Base-by-base conservation (phyloP, 1,140 invertebrate genomes). In the Lineus longissimus region DNA sequence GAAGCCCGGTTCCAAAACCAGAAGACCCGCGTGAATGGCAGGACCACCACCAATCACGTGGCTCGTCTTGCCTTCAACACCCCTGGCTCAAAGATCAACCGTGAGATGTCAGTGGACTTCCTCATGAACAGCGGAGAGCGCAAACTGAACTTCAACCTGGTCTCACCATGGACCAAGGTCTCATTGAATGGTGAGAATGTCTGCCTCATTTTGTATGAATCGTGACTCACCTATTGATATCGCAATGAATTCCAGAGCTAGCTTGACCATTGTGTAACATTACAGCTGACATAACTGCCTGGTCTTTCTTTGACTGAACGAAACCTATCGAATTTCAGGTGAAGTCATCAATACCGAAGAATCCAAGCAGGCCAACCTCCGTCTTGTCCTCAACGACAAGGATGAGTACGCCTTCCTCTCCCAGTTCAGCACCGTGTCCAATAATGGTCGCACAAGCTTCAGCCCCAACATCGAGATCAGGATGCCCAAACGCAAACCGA, bases 61-160 rank as follows among this genome's bases (percentile, higher is more conserved):
- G 63, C 68, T 31, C 62, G 65, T 60, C 63, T 78, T n/a, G 55
- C 70, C 7, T 78, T 84, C 56, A 74, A 85, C 64, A 86, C 84
- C 11, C 85, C 84, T 1, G 77, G 81, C 19, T 85, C 84, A 4
- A 64, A 62, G 13, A 61, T 82, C 2, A 72, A 84, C 63, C 71
- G 84, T 17, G 73, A 79, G 47, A 61, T 85, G 1, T 72, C 74
- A 13, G 69, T 78, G 25, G 75, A 81, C 36, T 64, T 84, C 22
- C 65, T 70, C 6, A 36, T 84, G 1, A 73, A 81, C 63, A 62
- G 72, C 40, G 40, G 57, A n/a, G 69, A 76, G 7, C 73, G 76
- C 19, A 69, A 69, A 7, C 33, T 80, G 15, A 67, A 77, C 15
- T 58, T 79, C 11, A 69, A 67, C 19, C 57, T 84, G 27, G 59